Conservation (phyloP, 2,888 invertebrate species). For the Brachycybe producta region DNA sequence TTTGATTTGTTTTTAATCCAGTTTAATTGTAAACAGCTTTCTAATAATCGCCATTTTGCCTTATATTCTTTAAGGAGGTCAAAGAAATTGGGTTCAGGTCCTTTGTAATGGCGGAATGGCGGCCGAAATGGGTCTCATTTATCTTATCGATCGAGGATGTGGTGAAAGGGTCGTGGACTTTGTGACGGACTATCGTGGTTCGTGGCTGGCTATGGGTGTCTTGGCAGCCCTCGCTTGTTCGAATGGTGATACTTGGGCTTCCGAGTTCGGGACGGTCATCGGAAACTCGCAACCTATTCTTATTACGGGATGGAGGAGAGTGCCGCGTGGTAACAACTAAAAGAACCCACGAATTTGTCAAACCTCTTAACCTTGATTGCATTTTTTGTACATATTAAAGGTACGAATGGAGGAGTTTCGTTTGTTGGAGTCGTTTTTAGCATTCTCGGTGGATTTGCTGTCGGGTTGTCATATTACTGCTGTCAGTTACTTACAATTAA, state of each 20-base stretch:
- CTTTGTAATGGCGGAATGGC: conserved; percentile 83
- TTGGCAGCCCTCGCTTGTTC: conserved; percentile 64
- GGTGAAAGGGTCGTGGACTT: conserved; percentile 69
- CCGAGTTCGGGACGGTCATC: conserved; percentile 68
- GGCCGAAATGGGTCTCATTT: conserved; percentile 58
- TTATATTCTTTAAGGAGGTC: conserved; percentile 48
- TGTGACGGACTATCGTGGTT: conserved; percentile 48
- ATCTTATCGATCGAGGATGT: conserved; percentile 63
- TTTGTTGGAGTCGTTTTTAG: conserved; percentile 42
- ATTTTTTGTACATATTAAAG: conserved; percentile 34
- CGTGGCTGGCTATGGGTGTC: conserved; percentile 68
- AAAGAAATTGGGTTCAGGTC: conserved; percentile 79
- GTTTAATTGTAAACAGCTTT: background rate
- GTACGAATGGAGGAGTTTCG: conserved; percentile 80
- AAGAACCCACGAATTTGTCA: background rate
- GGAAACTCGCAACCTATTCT: conserved; percentile 54
- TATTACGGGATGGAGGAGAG: conserved; percentile 56
- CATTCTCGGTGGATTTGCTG: conserved; percentile 50
- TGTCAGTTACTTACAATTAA: conserved; percentile 51
- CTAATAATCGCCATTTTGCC: background rate
- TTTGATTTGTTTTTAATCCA: background rate
- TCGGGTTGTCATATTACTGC: conserved; percentile 60
- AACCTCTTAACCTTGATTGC: background rate
- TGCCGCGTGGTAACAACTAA: conserved; percentile 51
- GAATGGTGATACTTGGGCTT: conserved; percentile 84